phyloP scores from a whole-genome alignment of 2,888 invertebrate species.

The Dorcus hopei region DNA sequence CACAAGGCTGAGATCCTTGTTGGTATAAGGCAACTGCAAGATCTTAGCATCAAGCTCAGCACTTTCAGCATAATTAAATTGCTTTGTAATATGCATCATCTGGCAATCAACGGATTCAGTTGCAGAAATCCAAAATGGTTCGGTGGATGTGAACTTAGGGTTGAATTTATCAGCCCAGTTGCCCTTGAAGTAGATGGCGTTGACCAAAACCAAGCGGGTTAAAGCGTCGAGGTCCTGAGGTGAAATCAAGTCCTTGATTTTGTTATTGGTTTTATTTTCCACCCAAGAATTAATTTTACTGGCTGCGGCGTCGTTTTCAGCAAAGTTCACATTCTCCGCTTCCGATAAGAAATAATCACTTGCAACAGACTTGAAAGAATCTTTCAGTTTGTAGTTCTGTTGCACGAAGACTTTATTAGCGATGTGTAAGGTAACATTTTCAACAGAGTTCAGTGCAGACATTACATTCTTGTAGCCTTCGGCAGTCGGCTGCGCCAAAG shows the following conservation, averaged over 20 bases:
- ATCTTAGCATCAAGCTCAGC: conserved; percentile 57
- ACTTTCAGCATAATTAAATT: conserved; percentile 53
- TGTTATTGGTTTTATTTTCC: conserved; percentile 71
- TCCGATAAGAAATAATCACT: conserved; percentile 61
- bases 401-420: conserved; percentile 69
- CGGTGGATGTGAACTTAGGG: conserved; percentile 53
- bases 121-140: conserved; percentile 61
- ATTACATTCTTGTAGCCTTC: conserved; percentile 31
- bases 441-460: conserved; percentile 36
- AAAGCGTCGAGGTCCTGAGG: conserved; percentile 53
- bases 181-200: conserved; percentile 84
- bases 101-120: conserved; percentile 58
- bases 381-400: conserved; percentile 52
- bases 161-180: conserved; percentile 70
- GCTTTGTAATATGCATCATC: conserved; percentile 65
- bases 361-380: conserved; percentile 57
- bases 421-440: conserved; percentile 59
- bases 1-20: conserved; percentile 69
- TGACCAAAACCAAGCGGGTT: conserved; percentile 72
- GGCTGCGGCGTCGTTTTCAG: conserved; percentile 47
- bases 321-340: conserved; percentile 63
- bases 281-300: conserved; percentile 77
- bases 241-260: conserved; percentile 73
- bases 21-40: conserved; percentile 69
- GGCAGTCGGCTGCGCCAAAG: conserved; percentile 27